Evolutionary conservation across 2,888 invertebrate species (phyloP), one percentile per base, ranked within the genome.

Genomic region (Rugalucina vietnamica): DNA sequence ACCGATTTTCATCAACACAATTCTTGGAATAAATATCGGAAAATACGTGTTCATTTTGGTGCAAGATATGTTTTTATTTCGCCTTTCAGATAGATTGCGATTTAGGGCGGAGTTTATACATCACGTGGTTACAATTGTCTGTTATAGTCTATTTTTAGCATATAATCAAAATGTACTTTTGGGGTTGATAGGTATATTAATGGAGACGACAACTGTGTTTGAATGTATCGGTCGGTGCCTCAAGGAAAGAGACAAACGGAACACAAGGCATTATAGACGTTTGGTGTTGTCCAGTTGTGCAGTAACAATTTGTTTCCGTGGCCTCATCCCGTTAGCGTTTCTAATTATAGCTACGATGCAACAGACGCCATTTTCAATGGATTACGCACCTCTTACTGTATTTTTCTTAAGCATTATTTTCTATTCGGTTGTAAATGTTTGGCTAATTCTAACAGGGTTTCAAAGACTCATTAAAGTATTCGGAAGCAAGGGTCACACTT

Each of bases 351-450:
- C 90, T 0, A 87, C 90, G 80, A 84, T 88, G 80, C 86, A 86
- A 4, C 89, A 90, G 72, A 86, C 88, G 10, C 91, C 91, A 10
- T 90, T 91, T 50, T 78, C 76, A 5, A 91, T 91, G 91, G 81
- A 85, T 14, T 88, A 89, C 60, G 80, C 87, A 14, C 84, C 90
- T 12, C 79, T 91, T 10, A 90, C 89, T 29, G 76, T 90, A 57
- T 91, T 90, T 70, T 91, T 91, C 73, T 76, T 91, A 8, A 89
- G 90, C 73, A 88, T 90, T 21, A 88, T 91, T 54, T 91, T 91
- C 76, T 91, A 90, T 79, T 89, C 89, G n/a, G 91, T 90, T 32
- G 87, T 91, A 12, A 91, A 91, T 71, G 86, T 91, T 3, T 91
- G 91, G 91, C 83, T 89, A 50, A 89, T 91, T 27, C 73, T 89